These are phyloP conservation scores for Nipponacmea schrenckii DNA, from an alignment of 2,888 invertebrate species.

Conservation along the genomic window DNA sequence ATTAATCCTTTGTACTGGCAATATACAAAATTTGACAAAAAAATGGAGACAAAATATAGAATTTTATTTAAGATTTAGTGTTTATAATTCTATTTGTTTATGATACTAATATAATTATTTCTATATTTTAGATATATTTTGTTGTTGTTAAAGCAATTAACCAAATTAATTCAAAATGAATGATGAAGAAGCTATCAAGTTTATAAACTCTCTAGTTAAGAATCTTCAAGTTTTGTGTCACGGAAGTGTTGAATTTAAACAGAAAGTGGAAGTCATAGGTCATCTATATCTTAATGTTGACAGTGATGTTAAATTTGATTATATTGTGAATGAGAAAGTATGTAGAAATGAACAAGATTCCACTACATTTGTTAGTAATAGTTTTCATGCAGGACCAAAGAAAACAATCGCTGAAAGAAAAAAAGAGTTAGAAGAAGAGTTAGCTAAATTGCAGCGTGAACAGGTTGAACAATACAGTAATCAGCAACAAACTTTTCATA, in stretches of 20 bases:
- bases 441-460: neutral
- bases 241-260: slow-evolving; percentile 36
- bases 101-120: too few relatives aligned
- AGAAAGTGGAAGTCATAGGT: slow-evolving; percentile 33
- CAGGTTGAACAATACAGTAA: neutral
- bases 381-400: slow-evolving; percentile 34
- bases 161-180: slow-evolving; percentile 23
- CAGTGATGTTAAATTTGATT: slow-evolving; percentile 33
- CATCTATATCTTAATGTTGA: slow-evolving; percentile 37
- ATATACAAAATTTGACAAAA: too few relatives aligned
- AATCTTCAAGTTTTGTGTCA: slow-evolving; percentile 35
- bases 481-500: neutral
- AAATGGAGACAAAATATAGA: too few relatives aligned
- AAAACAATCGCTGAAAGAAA: neutral
- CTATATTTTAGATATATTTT: too few relatives aligned
- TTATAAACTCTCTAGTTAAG: slow-evolving; percentile 33
- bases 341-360: slow-evolving; percentile 35
- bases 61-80: too few relatives aligned
- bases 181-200: slow-evolving; percentile 34
- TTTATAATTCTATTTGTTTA: too few relatives aligned
- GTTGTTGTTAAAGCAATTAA: too few relatives aligned
- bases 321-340: slow-evolving; percentile 35
- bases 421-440: slow-evolving; percentile 1
- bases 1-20: too few relatives aligned
- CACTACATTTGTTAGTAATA: slow-evolving; percentile 35